Evolutionary conservation across 2,888 invertebrate genomes (phyloP).

Genomic region (Taenaris catops): DNA sequence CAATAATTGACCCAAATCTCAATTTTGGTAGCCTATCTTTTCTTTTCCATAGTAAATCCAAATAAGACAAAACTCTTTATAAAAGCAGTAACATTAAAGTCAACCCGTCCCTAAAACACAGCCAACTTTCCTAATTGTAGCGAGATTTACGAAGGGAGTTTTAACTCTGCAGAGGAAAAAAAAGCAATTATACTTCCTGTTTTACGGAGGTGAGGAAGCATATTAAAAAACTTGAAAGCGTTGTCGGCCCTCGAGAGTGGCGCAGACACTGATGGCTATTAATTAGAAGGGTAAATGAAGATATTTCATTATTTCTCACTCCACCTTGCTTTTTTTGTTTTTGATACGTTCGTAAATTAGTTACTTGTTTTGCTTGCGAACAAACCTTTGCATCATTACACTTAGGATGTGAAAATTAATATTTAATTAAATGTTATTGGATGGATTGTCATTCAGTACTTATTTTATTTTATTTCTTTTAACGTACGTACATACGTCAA

Average conservation of each 20-base stretch:
- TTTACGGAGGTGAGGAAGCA: conserved; percentile 75
- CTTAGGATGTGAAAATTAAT: too few relatives aligned
- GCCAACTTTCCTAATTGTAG: conserved; percentile 50
- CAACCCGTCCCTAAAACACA: conserved; percentile 23
- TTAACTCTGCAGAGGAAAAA: conserved; percentile 55
- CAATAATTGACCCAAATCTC: too few relatives aligned
- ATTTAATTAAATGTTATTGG: too few relatives aligned
- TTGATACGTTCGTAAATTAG: conserved; percentile 4
- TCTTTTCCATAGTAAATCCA: too few relatives aligned
- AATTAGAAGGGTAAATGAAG: conserved; percentile 75
- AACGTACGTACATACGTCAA: too few relatives aligned
- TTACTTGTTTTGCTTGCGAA: background rate
- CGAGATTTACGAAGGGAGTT: conserved; percentile 52
- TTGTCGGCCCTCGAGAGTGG: conserved; percentile 68
- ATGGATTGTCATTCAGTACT: too few relatives aligned
- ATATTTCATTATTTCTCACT: conserved; percentile 70
- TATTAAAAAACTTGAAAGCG: conserved; percentile 77
- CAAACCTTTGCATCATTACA: background rate
- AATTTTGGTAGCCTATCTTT: too few relatives aligned
- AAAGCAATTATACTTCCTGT: conserved; percentile 74
- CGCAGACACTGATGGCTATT: conserved; percentile 77
- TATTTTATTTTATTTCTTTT: too few relatives aligned
- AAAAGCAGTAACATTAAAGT: conserved; percentile 18
- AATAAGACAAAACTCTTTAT: conserved; percentile 11
- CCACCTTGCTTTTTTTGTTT: conserved; percentile 30